Evolutionary conservation across 2,797 vertebrate genomes (phyloP), one percentile per base, ranked within the genome.

Genomic region (Helarctos malayanus): DNA sequence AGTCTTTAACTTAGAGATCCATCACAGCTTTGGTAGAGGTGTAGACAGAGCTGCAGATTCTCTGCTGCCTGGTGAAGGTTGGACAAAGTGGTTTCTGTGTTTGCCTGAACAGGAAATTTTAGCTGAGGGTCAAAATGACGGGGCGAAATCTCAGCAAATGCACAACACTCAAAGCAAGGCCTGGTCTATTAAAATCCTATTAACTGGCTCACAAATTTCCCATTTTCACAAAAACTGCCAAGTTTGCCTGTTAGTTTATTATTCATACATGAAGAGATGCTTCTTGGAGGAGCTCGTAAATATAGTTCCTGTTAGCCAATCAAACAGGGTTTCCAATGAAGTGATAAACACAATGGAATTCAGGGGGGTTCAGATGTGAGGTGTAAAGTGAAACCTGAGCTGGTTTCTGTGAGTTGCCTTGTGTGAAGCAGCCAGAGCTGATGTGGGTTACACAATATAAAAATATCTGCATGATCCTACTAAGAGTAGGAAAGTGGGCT

Each of bases 191-290:
- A 98, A 98, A 97, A 95, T 98, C 97, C 52, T 91, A 98, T 98
- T 98, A 98, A 98, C 98, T 96, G 97, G 93, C 94, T 98, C 97
- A 98, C 87, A 96, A 90, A 98, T 85, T 98, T 98, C 69, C 87
- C 88, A 97, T 98, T 98, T 98, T 96, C 94, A 94, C 89, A 88
- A 80, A 94, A 96, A 96, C 63, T 93, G 93, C 97, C 97, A 91
- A 87, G 57, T 95, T 97, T 97, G 54, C 63, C 87, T 97, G 63
- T 94, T 97, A 96, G 98, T 97, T 98, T 98, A 97, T 97, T 97
- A 98, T 97, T 98, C 63, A 85, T 97, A 91, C 19, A 2, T n/a
- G 93, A 94, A 97, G 76, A 97, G 54, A 96, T 89, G 68, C 88
- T 98, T 95, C 85, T 95, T 97, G 73, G 91, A 97, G 92, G 96